Base-by-base conservation (phyloP, 2,888 invertebrate species). In the Sphaerophoria taeniata region DNA sequence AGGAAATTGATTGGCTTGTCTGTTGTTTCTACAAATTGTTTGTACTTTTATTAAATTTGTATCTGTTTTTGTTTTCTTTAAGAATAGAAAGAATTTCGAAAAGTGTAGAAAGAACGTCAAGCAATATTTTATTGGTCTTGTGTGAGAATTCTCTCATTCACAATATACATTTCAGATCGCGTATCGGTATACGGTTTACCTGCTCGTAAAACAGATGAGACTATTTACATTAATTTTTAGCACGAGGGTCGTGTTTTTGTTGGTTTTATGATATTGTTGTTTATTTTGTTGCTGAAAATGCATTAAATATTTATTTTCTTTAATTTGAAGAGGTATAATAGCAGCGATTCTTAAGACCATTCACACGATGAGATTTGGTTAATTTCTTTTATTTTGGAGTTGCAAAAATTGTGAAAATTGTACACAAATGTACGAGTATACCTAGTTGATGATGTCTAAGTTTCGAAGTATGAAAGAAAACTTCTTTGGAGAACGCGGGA, bases 1-100 rank as follows among this genome's bases (percentile, higher is more conserved):
- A 45, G 51, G 14, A 60, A 75, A 76, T 67, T 67, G 65, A 76
- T 81, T 81, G 58, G 65, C 58, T 65, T 70, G 65, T 39, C 53
- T 51, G 33, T 53, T 58, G 71, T 16, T 24, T 55, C 2, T 53
- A 3, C 4, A 12, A 11, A 31, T 36, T 56, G 31, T 43, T 45
- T 47, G 58, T 58, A 16, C 16, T 33, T n/a, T 47, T 45, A 63
- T 47, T 47, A 14, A 63, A 5, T 63, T 47, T 39, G 0, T 63
- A 33, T 33, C 39, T 43, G 39, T 43, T 33, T 45, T 16, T 24
- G 7, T 16, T 34, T 16, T 51, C 31, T 6, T 16, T 6, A 3
- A 11, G 1, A 3, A 6, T 63, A 6, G 63, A 33, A 49, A 12
- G 49, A 61, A 45, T 31, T 61, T 34, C 3, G 3, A 5, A 31